Conservation (phyloP, 2,888 invertebrate species). For the Sesamia inferens region DNA sequence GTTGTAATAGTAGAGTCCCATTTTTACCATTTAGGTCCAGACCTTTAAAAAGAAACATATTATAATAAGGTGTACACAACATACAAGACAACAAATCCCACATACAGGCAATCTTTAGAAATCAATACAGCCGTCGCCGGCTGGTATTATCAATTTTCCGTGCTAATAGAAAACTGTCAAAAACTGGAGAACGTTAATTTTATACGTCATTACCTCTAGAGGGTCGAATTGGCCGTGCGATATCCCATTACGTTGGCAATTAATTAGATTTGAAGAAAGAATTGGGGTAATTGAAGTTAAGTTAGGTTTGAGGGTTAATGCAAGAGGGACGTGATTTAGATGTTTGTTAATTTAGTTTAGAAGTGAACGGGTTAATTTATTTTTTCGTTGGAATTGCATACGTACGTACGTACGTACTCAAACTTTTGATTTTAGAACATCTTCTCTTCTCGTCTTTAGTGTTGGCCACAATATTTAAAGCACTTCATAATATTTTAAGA, state of each 20-base stretch:
- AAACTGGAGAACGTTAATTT: conserved; percentile 66
- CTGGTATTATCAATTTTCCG: conserved; percentile 60
- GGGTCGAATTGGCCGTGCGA: conserved; percentile 58
- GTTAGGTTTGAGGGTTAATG: conserved; percentile 51
- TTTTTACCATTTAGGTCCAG: too few relatives aligned
- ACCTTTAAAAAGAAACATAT: neutral
- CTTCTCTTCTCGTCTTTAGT: too few relatives aligned
- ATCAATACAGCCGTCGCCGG: conserved; percentile 40
- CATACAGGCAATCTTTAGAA: conserved; percentile 32
- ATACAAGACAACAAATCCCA: conserved; percentile 32
- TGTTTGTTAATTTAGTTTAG: conserved; percentile 24
- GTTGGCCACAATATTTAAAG: neutral
- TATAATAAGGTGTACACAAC: neutral
- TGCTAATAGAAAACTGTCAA: conserved; percentile 68
- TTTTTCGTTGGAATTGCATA: conserved; percentile 11
- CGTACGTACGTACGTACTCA: too few relatives aligned
- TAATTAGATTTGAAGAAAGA: conserved; percentile 63
- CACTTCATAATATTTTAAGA: neutral
- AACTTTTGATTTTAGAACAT: too few relatives aligned
- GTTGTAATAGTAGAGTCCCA: too few relatives aligned
- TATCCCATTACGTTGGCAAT: conserved; percentile 63
- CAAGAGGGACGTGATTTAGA: conserved; percentile 36
- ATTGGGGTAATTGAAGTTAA: conserved; percentile 61
- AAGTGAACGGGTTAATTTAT: conserved; percentile 18
- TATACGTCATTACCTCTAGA: conserved; percentile 63